A percentile compares a stretch with the other conserved stretches of the same genome.
Evolutionary conservation across 2,888 invertebrate species (phyloP).

Genomic region (Cheilosia impressa): DNA sequence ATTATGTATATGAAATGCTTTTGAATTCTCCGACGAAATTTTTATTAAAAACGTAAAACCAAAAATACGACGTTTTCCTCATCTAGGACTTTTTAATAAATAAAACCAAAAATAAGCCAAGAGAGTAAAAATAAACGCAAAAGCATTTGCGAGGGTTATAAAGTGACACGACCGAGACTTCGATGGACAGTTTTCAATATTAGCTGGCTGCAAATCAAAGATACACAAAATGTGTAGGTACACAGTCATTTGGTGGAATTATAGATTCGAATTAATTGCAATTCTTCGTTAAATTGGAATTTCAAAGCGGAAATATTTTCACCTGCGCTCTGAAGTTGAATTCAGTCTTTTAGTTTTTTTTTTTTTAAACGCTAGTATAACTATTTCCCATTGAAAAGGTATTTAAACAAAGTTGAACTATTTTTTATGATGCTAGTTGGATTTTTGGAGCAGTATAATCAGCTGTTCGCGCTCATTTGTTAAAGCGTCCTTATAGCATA

Average conservation of each 20-base stretch:
- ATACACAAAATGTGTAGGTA: not conserved
- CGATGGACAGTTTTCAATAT: constrained; percentile 35
- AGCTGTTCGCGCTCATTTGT: constrained; percentile 10
- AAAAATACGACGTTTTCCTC: constrained; percentile 35
- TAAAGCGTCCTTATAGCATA: not conserved
- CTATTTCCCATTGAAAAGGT: constrained; percentile 16
- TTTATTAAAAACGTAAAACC: constrained; percentile 42
- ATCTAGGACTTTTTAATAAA: constrained; percentile 45
- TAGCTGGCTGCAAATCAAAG: constrained; percentile 20
- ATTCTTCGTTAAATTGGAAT: constrained; percentile 45
- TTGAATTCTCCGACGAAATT: constrained; percentile 36
- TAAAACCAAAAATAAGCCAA: not conserved
- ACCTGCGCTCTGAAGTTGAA: constrained; percentile 53
- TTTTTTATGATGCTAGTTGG: constrained; percentile 1
- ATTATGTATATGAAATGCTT: constrained; percentile 17
- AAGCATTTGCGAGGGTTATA: constrained; percentile 52
- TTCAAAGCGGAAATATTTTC: constrained; percentile 43
- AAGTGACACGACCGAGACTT: constrained; percentile 42
- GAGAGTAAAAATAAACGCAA: constrained; percentile 60
- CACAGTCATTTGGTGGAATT: constrained; percentile 3
- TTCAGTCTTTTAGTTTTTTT: not conserved
- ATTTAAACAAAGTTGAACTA: constrained; percentile 10
- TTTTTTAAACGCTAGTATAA: not conserved
- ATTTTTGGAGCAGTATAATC: too few species aligned
- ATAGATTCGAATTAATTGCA: constrained; percentile 51